These are phyloP conservation scores for Cryptocheilus praepositus DNA, from an alignment of 2,888 invertebrate genomes.

Conservation along the genomic window DNA sequence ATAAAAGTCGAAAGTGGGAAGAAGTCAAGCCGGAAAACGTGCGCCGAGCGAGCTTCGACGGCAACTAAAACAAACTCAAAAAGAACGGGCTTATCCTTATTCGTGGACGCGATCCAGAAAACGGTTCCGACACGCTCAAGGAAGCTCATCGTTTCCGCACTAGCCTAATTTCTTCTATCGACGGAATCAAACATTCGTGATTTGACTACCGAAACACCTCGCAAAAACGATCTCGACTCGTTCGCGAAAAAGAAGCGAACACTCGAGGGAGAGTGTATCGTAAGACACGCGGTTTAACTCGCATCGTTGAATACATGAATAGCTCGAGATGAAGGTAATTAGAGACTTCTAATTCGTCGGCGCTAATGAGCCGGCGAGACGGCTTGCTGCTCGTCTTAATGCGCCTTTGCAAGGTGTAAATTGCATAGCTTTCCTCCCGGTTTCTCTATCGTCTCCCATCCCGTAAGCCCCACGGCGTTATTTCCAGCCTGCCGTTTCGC, in stretches of 20 bases:
- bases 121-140: constrained; percentile 56
- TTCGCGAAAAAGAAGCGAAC: background rate
- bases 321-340: constrained; percentile 43
- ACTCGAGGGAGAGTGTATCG: constrained; percentile 9
- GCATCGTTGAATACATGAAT: constrained; percentile 39
- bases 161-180: constrained; percentile 45
- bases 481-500: constrained; percentile 13
- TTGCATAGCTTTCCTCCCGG: too few species aligned
- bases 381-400: constrained; percentile 47
- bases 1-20: constrained; percentile 22
- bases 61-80: constrained; percentile 52
- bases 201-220: too few species aligned
- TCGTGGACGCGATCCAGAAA: constrained; percentile 41
- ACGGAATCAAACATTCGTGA: constrained; percentile 45
- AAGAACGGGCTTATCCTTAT: constrained; percentile 42
- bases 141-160: constrained; percentile 56
- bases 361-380: constrained; percentile 41
- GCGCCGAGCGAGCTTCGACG: constrained; percentile 18
- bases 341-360: constrained; percentile 38
- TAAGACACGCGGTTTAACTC: constrained; percentile 19
- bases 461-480: background rate
- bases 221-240: too few species aligned
- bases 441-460: too few species aligned
- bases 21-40: constrained; percentile 14
- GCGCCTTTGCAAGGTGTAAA: constrained; percentile 8